Percentiles rank a stretch among this genome's conserved stretches.
Evolutionary conservation across 1,140 invertebrate species (phyloP).

Genomic region (Heliconius nattereri): DNA sequence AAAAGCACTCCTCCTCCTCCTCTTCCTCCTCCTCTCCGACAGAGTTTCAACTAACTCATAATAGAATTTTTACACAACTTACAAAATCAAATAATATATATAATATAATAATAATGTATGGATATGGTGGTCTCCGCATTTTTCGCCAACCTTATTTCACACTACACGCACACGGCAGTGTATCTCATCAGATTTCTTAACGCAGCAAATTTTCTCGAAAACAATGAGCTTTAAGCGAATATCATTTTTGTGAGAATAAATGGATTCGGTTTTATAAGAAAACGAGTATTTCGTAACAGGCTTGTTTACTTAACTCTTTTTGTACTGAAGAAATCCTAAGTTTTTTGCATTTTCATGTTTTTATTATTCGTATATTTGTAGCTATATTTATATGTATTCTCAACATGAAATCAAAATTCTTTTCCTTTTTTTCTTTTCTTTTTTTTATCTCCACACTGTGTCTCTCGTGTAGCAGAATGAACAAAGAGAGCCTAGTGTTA

Average conservation of each 20-base stretch:
- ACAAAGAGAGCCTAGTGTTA: too few species aligned
- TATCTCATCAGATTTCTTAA: conserved; percentile 62
- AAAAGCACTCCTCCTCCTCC: too few species aligned
- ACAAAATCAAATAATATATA: not conserved
- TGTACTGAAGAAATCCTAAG: conserved; percentile 8
- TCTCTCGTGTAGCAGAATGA: too few species aligned
- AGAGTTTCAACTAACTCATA: too few species aligned
- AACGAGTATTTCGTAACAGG: conserved; percentile 5
- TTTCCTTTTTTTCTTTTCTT: too few species aligned
- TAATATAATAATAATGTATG: not conserved
- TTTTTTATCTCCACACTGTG: too few species aligned
- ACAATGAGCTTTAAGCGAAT: conserved; percentile 45
- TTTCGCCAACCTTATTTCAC: conserved; percentile 69
- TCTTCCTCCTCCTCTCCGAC: too few species aligned
- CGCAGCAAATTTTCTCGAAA: conserved; percentile 51
- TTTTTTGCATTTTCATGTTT: conserved; percentile 1
- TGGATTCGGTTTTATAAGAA: conserved; percentile 26
- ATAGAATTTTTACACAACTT: not conserved
- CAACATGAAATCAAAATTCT: not conserved
- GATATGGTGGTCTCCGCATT: conserved; percentile 40
- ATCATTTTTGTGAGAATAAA: conserved; percentile 37
- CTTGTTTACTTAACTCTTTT: conserved; percentile 18
- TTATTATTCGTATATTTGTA: not conserved
- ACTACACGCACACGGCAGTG: conserved; percentile 62
- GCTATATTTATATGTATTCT: not conserved